Evolutionary conservation across 2,113 vertebrate genomes (phyloP), one percentile per base, ranked within the genome.

Genomic region (Zosterops japonicus): DNA sequence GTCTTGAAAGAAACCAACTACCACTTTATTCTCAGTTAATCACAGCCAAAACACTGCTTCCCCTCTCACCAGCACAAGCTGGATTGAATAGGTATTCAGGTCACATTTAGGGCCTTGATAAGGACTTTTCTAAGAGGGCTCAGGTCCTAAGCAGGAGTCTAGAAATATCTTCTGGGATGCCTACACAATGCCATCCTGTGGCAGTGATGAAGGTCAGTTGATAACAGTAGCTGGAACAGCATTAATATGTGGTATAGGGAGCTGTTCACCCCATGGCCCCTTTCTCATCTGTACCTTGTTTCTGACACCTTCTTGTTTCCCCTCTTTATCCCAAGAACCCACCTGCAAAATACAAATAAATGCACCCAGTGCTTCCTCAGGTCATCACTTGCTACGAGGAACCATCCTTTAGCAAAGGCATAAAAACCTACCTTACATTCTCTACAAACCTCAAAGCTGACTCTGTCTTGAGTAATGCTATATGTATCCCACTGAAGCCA

Each of bases 171-270:
- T 1, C 22, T 31, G 10, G 31, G 11, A 4, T 86, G 33, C 25
- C 49, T n/a, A n/a, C 19, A 64, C 76, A 50, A 69, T 24, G 25
- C 18, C 41, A 42, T n/a, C 10, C 28, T n/a, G 8, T 15, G 46
- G 49, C 49, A 65, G 42, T 8, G 36, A 12, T 29, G n/a, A 44
- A 15, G 20, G 9, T 19, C 44, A 23, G 7, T 50, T 52, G 63
- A 46, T 47, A 67, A 31, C 20, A 33, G 52, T 8, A 47, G 8
- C 27, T 88, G 44, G 27, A 88, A 52, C 8, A 82, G 52, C 23
- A 13, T 5, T 29, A 2, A 1, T 50, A 2, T 22, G 8, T 36
- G 28, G 9, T 20, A 23, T 0, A 33, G 22, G 7, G 14, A 74
- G 20, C 20, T 60, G 11, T 55, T 94, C 25, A 68, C 9, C 16